Base-by-base conservation (phyloP, 2,797 vertebrate species). In the Alosa sapidissima region DNA sequence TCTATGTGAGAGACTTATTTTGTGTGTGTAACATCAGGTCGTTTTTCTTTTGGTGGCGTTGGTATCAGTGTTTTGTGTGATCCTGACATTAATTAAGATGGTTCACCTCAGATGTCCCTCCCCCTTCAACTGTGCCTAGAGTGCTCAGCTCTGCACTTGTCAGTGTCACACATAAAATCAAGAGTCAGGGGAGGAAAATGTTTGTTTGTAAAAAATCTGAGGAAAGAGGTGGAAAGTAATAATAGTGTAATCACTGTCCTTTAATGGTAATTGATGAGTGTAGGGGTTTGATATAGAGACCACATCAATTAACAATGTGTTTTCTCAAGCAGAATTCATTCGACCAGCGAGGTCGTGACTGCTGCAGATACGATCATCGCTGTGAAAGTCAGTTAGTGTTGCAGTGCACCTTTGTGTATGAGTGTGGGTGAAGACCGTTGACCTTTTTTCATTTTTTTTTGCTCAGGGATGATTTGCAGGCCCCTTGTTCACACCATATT, bases 351-450 rank as follows among this genome's bases (percentile, higher is more conserved):
- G 54, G 54, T 62, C 5, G n/a, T 21, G 58, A 8, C n/a, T 62
- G 58, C 21, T n/a, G n/a, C 58, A 62, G 21, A 62, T 6, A 24
- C 3, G 21, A 60, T 60, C 21, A 62, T 62, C 58, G 24, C 58
- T 21, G n/a, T 62, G 58, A 7, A 7, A 62, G 16, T 62, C 16
- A 24, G 21, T n/a, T 21, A 62, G 58, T 6, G n/a, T 8, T 5
- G 58, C 7, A 21, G 5, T 7, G 19, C 58, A 82, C 51, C 90
- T 87, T 82, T 89, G 87, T 88, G 90, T 3, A 41, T 91, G 89
- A 54, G 0, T 83, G 81, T 83, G 90, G 89, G 90, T 86, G 88
- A 86, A 90, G 87, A 91, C 89, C n/a, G n/a, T n/a, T n/a, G n/a
- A n/a, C n/a, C n/a, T n/a, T n/a, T n/a, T n/a, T n/a, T n/a, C n/a